These are phyloP conservation scores for Parazoanthus swiftii DNA, from an alignment of 92 coral and sea anemone genomes.

Conservation along the genomic window DNA sequence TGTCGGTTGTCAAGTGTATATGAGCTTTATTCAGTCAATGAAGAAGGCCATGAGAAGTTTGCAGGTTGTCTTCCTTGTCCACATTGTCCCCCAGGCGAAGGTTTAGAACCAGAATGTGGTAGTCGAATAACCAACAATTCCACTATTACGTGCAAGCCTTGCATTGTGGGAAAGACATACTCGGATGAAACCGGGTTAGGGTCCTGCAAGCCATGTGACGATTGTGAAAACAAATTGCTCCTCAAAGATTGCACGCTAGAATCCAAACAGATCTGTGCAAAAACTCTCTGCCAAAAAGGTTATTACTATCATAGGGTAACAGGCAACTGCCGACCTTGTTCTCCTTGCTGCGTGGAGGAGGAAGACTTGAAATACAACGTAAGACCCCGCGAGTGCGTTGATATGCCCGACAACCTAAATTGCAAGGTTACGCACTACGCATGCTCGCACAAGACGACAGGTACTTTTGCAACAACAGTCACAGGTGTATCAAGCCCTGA, in stretches of 20 bases:
- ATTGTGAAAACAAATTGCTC: constrained; percentile 1
- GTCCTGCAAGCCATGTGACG: constrained; percentile 27
- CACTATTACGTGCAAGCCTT: background rate
- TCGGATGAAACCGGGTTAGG: background rate
- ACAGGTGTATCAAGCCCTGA: background rate
- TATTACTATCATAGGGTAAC: background rate
- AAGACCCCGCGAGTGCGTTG: constrained; percentile 13
- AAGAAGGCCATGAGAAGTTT: background rate
- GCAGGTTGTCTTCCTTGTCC: constrained; percentile 10
- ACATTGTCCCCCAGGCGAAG: constrained; percentile 10
- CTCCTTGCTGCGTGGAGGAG: background rate
- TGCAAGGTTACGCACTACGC: background rate
- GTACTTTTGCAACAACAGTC: background rate
- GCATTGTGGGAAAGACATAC: background rate
- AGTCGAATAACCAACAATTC: background rate
- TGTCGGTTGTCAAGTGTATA: background rate
- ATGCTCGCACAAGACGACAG: background rate
- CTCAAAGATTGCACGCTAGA: background rate
- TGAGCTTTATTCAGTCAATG: background rate
- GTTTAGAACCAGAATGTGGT: constrained; percentile 17
- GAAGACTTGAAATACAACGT: constrained; percentile 17
- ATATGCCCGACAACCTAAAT: background rate
- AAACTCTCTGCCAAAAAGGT: background rate
- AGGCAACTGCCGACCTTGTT: background rate
- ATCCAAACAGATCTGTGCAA: constrained; percentile 1